phyloP scores from a whole-genome alignment of 2,113 vertebrate genomes.

The Uria aalge region DNA sequence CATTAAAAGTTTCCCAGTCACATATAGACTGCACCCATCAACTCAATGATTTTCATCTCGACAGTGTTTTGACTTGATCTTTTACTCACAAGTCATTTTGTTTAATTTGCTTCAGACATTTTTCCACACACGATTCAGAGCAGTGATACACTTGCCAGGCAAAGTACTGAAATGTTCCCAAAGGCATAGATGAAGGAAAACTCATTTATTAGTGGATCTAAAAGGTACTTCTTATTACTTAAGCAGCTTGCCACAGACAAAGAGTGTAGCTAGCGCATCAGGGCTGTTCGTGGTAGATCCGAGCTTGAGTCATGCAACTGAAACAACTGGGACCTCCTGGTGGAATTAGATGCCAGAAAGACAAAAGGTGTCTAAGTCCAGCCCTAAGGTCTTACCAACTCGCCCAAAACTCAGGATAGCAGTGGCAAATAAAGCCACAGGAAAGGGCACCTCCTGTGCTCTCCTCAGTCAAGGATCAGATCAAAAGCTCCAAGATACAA shows the following conservation, averaged over 20 bases:
- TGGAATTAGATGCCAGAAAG: neutral
- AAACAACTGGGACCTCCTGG: neutral
- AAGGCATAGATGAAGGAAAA: constrained; percentile 36
- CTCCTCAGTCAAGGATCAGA: neutral
- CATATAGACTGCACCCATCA: neutral
- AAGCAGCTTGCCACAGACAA: neutral
- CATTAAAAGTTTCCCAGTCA: neutral
- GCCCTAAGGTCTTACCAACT: neutral
- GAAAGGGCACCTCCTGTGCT: neutral
- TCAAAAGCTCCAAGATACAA: neutral
- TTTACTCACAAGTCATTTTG: constrained; percentile 29
- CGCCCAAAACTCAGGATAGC: neutral
- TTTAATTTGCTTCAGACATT: constrained; percentile 35
- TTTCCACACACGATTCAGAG: neutral
- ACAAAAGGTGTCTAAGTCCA: neutral
- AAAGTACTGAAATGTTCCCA: constrained; percentile 43
- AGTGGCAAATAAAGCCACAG: neutral
- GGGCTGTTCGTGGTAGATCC: accelerated
- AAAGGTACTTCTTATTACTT: neutral
- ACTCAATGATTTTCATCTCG: neutral
- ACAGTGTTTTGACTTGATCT: constrained; percentile 44
- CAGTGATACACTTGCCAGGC: neutral
- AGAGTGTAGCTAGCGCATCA: accelerated
- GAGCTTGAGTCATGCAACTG: neutral
- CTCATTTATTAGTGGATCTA: constrained; percentile 14